phyloP scores from a whole-genome alignment of 1,140 invertebrate genomes.

The Oncopeltus fasciatus region DNA sequence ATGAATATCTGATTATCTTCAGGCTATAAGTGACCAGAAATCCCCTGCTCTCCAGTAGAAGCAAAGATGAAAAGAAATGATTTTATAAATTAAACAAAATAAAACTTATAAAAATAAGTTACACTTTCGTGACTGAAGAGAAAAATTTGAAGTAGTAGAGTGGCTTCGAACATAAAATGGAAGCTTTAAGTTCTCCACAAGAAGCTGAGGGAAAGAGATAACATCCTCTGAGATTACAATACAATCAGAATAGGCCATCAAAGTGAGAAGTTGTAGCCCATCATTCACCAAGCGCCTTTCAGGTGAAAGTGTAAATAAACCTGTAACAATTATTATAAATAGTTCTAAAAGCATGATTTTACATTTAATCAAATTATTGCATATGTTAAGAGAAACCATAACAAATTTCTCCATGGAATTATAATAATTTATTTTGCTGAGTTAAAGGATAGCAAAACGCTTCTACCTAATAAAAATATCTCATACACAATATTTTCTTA shows the following conservation, averaged over 20 bases:
- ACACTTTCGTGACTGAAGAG: not conserved
- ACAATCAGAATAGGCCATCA: slow-evolving; percentile 35
- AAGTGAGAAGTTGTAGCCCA: slow-evolving; percentile 32
- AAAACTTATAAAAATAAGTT: not conserved
- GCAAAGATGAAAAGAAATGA: not conserved
- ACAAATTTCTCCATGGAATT: too few relatives aligned
- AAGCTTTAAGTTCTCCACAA: slow-evolving; percentile 31
- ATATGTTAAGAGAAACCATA: too few relatives aligned
- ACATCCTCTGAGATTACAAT: slow-evolving; percentile 28
- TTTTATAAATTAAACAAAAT: not conserved
- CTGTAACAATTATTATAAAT: slow-evolving; percentile 25
- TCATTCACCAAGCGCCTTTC: slow-evolving; percentile 35
- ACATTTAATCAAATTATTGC: too few relatives aligned
- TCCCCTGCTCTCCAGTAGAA: too few relatives aligned
- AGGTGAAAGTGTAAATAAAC: slow-evolving; percentile 37
- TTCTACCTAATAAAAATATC: too few relatives aligned
- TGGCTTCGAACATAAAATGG: slow-evolving; percentile 29
- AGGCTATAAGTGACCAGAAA: too few relatives aligned
- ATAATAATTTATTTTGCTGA: too few relatives aligned
- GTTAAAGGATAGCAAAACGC: too few relatives aligned
- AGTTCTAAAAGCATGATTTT: too few relatives aligned
- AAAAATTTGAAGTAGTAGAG: not conserved
- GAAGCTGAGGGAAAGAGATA: slow-evolving; percentile 34
- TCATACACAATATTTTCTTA: too few relatives aligned
- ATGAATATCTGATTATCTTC: too few relatives aligned